A percentile compares a stretch with the other conserved stretches of the same genome.
phyloP scores from a whole-genome alignment of 2,888 invertebrate genomes.

The Pheosia tremula region DNA sequence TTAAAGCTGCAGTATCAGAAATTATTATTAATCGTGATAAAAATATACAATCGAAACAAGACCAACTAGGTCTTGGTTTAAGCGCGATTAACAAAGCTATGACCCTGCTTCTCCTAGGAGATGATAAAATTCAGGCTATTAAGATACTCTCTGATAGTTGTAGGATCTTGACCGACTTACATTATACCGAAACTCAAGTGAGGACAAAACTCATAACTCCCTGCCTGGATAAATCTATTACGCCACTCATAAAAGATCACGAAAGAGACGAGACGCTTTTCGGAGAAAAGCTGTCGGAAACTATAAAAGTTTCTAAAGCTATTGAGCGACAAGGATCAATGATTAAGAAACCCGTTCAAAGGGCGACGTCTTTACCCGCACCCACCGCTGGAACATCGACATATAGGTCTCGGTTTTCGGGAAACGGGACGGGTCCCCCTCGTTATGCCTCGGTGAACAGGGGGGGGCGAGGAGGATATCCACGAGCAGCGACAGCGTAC shows the following conservation, averaged over 20 bases:
- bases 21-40: constrained; percentile 18
- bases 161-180: constrained; percentile 23
- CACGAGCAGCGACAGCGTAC: not conserved
- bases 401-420: not conserved
- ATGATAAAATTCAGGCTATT: constrained; percentile 22
- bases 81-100: constrained; percentile 22
- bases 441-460: constrained; percentile 25
- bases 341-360: constrained; percentile 8
- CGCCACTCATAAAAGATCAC: constrained; percentile 19
- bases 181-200: constrained; percentile 11
- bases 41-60: constrained; percentile 11
- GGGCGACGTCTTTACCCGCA: not conserved
- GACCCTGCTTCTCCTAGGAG: constrained; percentile 13
- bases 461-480: constrained; percentile 13
- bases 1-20: constrained; percentile 19
- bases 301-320: constrained; percentile 9
- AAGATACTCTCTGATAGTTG: constrained; percentile 25
- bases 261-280: constrained; percentile 10
- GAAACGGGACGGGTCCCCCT: constrained; percentile 19
- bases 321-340: constrained; percentile 6
- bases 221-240: constrained; percentile 20
- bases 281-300: constrained; percentile 3
- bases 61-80: constrained; percentile 19
- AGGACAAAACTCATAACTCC: constrained; percentile 27
- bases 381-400: too few species aligned